Base-by-base conservation (phyloP, 2,113 vertebrate genomes). In the Pygoscelis antarcticus region DNA sequence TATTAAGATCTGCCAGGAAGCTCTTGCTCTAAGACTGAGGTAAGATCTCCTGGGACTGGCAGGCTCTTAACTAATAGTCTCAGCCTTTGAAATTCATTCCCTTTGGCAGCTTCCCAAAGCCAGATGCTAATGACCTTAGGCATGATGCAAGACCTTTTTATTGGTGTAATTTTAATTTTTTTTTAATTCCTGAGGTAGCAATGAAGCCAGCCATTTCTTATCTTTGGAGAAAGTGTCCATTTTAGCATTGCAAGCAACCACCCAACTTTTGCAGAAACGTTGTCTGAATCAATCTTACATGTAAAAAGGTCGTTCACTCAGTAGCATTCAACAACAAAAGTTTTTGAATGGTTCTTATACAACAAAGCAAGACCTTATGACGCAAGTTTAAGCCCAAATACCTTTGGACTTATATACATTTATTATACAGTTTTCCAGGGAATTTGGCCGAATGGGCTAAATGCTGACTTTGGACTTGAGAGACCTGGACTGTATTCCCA, bases 61-160 rank as follows among this genome's bases (percentile, higher is more conserved):
- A 96, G 83, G 93, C 91, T 96, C 91, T 97, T 94, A 96, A 93
- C 96, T 96, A 96, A 97, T 96, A 96, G 95, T 91, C 81, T 97
- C 93, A 90, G 93, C 81, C 94, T 97, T 87, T 96, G 89, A 97
- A 96, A 97, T 93, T 91, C 94, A 95, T 95, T 97, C 96, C 89
- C 91, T 95, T 89, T 97, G 97, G 97, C 95, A 96, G 89, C 75
- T 83, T 97, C 94, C 95, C 97, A 97, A 96, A 97, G 93, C 84
- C 84, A 94, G 88, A 96, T 87, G 95, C 94, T 97, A 97, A 96
- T 85, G 97, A 97, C 96, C 96, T 94, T 94, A 94, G 94, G 95
- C 94, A 95, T 96, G 93, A 96, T 97, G 94, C 96, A 97, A 96
- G 94, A 96, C 93, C 93, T 91, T 91, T 94, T 96, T 93, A 96